Base-by-base conservation (phyloP, 1,140 invertebrate genomes). In the Nymphalis io region DNA sequence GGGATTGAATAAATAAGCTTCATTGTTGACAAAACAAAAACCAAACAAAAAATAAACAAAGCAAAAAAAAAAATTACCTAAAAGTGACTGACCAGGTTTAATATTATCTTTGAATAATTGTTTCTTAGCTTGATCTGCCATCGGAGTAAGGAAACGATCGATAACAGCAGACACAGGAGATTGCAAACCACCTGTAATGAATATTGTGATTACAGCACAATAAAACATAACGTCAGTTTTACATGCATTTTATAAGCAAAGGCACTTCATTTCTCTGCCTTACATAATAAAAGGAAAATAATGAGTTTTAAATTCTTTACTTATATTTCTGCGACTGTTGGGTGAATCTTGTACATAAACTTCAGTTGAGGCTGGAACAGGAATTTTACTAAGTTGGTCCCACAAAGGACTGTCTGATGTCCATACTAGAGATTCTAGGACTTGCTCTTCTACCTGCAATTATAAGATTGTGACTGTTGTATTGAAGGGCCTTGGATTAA, bases 361-460 rank as follows among this genome's bases (percentile, higher is more conserved):
- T 46, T 88, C 87, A 11, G 81, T 75, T 1, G 88, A 90, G 0
- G 87, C 74, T 0, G 89, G 88, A 12, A 89, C 84, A 0, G 81
- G 78, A 3, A 68, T 74, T 38, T 75, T 81, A 16, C 89, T 90
- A 33, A 98, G 95, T 8, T 93, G 93, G 57, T 94, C 93, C 99
- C 99, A 99, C 0, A 99, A 81, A 3, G 96, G 96, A 81, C 98
- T 99, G 51, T 95, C 94, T 12, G 92, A 93, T 72, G 94, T 94
- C 99, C 99, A 99, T 0, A 97, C 98, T 59, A 98, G 82, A 16
- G 95, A 95, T 83, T 99, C 98, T n/a, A 99, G 90, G 69, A 99
- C 97, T 83, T 96, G 95, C 88, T 99, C 99, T 91, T 99, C 99
- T 72, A 99, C 96, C 93, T 97, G 82, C 61, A 91, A 77, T 20